Evolutionary conservation across 2,888 invertebrate genomes (phyloP).

Genomic region (Euphydryas editha): DNA sequence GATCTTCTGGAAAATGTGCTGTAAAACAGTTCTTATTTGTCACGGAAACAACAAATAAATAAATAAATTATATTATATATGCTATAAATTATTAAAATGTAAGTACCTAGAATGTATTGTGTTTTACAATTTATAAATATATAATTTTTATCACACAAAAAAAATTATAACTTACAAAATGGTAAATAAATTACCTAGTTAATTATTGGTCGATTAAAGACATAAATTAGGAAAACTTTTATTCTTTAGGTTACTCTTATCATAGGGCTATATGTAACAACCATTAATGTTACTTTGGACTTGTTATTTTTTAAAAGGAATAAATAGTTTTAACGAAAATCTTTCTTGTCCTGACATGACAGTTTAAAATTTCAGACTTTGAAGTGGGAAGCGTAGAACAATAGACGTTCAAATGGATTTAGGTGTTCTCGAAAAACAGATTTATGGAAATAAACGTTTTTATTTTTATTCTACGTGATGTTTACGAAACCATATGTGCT

Average conservation of each 20-base stretch:
- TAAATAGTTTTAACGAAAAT: background rate
- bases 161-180: background rate
- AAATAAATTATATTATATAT: no score
- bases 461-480: no score
- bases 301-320: background rate
- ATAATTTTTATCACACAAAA: background rate
- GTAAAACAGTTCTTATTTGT: no score
- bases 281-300: background rate
- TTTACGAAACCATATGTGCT: no score
- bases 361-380: conserved; percentile 1
- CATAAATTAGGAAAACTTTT: background rate
- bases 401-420: background rate
- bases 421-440: background rate
- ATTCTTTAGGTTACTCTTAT: background rate
- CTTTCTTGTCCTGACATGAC: background rate
- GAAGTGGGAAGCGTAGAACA: background rate
- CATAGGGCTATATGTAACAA: background rate
- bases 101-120: no score
- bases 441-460: no score
- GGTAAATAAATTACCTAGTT: background rate
- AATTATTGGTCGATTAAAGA: conserved; percentile 4
- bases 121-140: no score
- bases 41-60: no score
- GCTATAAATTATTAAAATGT: no score
- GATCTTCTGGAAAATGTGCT: no score